Evolutionary conservation across 2,113 vertebrate genomes (phyloP).

Genomic region (Psilopsiagon aymara): DNA sequence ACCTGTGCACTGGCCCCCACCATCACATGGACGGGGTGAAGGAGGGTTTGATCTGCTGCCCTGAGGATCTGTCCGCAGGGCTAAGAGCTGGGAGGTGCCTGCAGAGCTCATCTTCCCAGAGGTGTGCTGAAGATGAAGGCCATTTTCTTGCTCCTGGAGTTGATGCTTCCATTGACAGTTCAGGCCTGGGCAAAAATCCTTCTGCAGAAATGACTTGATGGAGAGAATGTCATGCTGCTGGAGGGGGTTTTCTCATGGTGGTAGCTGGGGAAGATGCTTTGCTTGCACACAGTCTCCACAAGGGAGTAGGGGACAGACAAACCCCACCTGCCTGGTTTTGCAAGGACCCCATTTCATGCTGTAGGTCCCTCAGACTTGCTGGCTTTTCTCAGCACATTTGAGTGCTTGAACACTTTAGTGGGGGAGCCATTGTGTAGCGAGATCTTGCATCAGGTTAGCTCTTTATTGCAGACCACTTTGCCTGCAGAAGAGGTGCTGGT

Average conservation of each 20-base stretch:
- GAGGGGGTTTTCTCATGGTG: not conserved
- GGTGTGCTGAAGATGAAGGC: not conserved
- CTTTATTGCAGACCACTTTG: not conserved
- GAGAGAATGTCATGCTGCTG: not conserved
- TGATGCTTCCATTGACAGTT: not conserved
- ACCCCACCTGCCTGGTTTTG: not conserved
- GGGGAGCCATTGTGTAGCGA: not conserved
- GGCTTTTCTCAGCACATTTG: too few species aligned
- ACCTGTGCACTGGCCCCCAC: not conserved
- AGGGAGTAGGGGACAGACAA: not conserved
- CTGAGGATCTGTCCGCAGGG: rapidly evolving
- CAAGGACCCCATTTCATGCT: not conserved
- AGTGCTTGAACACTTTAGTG: not conserved
- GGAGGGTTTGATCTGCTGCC: not conserved
- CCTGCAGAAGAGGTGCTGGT: not conserved
- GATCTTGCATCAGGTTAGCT: not conserved
- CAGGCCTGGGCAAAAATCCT: not conserved
- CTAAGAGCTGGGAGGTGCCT: not conserved
- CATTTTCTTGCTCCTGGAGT: not conserved
- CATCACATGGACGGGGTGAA: rapidly evolving
- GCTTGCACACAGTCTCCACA: not conserved
- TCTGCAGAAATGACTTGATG: not conserved
- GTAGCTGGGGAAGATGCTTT: not conserved
- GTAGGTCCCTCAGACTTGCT: not conserved
- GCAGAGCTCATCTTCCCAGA: not conserved